Conservation (phyloP, 2,888 invertebrate genomes). For the Flexamia atlantica region DNA sequence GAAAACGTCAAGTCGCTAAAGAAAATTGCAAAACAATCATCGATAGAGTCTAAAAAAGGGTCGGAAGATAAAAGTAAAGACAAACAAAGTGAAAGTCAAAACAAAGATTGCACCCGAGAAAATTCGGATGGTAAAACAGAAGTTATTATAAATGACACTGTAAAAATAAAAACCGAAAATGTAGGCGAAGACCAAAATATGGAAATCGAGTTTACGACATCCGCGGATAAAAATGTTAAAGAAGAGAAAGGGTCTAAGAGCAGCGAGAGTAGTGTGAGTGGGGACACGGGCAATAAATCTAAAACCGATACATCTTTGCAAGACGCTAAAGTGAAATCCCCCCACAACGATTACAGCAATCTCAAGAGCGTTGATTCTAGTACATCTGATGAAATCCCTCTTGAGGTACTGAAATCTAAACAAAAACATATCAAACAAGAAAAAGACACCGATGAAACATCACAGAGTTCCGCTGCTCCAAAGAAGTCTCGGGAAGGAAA, state of each 20-base stretch:
- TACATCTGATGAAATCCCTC: constrained; percentile 70
- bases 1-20: constrained; percentile 44
- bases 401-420: constrained; percentile 55
- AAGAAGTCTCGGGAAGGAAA: constrained; percentile 30
- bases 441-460: constrained; percentile 15
- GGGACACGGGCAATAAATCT: not conserved
- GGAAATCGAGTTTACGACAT: constrained; percentile 40
- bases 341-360: constrained; percentile 55
- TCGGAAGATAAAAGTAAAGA: constrained; percentile 25
- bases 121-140: constrained; percentile 28
- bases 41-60: constrained; percentile 39
- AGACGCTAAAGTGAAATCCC: constrained; percentile 45
- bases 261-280: not conserved
- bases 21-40: constrained; percentile 44
- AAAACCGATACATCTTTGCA: not conserved
- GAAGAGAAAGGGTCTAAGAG: constrained; percentile 14
- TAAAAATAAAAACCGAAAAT: constrained; percentile 55
- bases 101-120: not conserved
- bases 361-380: constrained; percentile 64
- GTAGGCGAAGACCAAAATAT: constrained; percentile 43
- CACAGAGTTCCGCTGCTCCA: not conserved
- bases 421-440: constrained; percentile 68
- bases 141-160: constrained; percentile 34
- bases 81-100: constrained; percentile 15
- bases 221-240: constrained; percentile 10